A percentile compares a stretch with the other conserved stretches of the same genome.
These are phyloP conservation scores for Sebastes diploproa DNA, from an alignment of 2,797 vertebrate genomes.

Conservation along the genomic window DNA sequence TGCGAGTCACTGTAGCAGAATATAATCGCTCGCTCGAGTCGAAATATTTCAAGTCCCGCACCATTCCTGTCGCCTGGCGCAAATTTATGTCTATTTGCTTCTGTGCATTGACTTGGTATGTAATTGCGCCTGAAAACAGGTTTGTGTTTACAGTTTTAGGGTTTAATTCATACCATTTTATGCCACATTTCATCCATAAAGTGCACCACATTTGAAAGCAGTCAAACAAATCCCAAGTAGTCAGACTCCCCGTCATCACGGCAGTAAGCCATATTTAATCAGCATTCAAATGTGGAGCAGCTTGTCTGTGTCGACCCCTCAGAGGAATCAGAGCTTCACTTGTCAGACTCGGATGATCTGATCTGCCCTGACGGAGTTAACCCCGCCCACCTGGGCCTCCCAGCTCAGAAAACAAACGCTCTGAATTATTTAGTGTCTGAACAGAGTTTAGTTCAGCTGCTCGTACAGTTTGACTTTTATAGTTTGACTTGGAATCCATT, in stretches of 20 bases:
- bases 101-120: too few relatives aligned
- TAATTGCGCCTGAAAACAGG: not conserved
- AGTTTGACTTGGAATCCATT: constrained; percentile 24
- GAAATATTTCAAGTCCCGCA: too few relatives aligned
- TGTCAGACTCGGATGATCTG: constrained; percentile 26
- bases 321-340: constrained; percentile 8
- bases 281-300: not conserved
- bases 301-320: not conserved
- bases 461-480: constrained; percentile 51
- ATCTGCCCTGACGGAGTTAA: constrained; percentile 38
- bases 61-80: too few relatives aligned
- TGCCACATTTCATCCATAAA: not conserved
- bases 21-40: too few relatives aligned
- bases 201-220: not conserved
- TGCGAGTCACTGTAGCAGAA: too few relatives aligned
- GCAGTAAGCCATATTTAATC: not conserved
- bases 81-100: too few relatives aligned
- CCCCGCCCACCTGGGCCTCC: constrained; percentile 28
- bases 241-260: not conserved
- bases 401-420: constrained; percentile 49
- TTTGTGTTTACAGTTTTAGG: not conserved
- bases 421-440: constrained; percentile 61
- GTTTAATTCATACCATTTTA: not conserved
- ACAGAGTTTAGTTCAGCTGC: constrained; percentile 33
- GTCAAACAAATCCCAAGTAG: not conserved